phyloP scores from a whole-genome alignment of 2,113 vertebrate genomes.

The Alethe castanea region DNA sequence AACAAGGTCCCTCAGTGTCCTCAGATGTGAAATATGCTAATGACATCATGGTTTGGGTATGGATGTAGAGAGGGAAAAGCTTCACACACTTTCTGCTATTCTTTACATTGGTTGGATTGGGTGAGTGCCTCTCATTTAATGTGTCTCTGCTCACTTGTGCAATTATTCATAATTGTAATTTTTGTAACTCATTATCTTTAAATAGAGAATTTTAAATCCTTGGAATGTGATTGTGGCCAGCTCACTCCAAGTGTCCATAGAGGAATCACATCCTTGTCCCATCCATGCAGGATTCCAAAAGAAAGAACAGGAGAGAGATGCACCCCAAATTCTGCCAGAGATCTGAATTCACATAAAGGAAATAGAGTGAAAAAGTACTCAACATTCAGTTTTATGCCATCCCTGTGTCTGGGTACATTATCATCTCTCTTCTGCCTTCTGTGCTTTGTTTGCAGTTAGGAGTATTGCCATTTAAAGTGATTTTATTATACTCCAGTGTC shows the following conservation, averaged over 20 bases:
- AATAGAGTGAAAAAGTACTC: not conserved
- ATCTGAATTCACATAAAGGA: not conserved
- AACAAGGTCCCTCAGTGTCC: not conserved
- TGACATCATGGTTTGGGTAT: not conserved
- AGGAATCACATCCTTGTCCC: not conserved
- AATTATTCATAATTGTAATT: not conserved
- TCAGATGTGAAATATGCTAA: not conserved
- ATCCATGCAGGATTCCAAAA: not conserved
- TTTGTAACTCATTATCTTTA: not conserved
- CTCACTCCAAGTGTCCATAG: not conserved
- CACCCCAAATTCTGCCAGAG: not conserved
- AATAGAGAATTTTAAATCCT: not conserved
- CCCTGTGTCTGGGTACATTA: not conserved
- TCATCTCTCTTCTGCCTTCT: conserved; percentile 11
- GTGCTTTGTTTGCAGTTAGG: conserved; percentile 21
- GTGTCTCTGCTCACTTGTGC: not conserved
- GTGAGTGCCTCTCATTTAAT: not conserved
- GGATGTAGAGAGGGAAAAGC: not conserved
- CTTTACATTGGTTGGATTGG: not conserved
- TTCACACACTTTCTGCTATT: not conserved
- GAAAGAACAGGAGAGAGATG: not conserved
- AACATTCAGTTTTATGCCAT: not conserved
- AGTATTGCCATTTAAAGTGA: conserved; percentile 20
- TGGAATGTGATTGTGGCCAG: not conserved
- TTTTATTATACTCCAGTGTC: conserved; percentile 28